Evolutionary conservation across 2,888 invertebrate species (phyloP).

Genomic region (Resseliella maxima): DNA sequence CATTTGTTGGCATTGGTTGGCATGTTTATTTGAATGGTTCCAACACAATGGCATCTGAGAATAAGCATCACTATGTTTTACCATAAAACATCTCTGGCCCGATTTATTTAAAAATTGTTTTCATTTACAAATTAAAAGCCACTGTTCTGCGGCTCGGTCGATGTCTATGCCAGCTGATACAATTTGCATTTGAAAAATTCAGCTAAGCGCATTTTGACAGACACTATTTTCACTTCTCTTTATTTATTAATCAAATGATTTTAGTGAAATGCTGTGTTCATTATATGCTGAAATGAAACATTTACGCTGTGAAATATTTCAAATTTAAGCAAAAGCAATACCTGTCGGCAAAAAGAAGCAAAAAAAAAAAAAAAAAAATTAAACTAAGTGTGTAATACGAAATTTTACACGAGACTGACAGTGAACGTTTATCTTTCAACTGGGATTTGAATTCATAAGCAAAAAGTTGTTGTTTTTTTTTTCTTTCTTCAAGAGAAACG

Average conservation of each 20-base stretch:
- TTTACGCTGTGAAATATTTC: too few relatives aligned
- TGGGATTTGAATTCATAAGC: not conserved
- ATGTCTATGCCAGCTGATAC: not conserved
- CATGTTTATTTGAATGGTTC: not conserved
- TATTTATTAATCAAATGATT: not conserved
- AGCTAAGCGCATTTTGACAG: not conserved
- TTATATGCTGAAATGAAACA: too few relatives aligned
- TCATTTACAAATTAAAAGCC: slow-evolving; percentile 24
- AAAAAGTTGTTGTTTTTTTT: too few relatives aligned
- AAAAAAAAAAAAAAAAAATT: too few relatives aligned
- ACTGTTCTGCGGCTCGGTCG: not conserved
- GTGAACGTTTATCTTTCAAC: not conserved
- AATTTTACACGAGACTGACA: too few relatives aligned
- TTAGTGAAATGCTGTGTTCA: not conserved
- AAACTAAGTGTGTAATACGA: too few relatives aligned
- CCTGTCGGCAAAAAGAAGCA: not conserved
- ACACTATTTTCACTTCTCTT: not conserved
- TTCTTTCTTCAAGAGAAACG: not conserved
- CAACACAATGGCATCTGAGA: not conserved
- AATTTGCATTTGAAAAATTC: too few relatives aligned
- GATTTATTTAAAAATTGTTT: slow-evolving; percentile 32
- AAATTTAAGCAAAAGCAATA: not conserved
- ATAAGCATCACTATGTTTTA: not conserved
- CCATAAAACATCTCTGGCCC: not conserved
- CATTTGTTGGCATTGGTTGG: not conserved